These are phyloP conservation scores for Darevskia mixta DNA, from an alignment of 2,797 vertebrate species.

Conservation along the genomic window DNA sequence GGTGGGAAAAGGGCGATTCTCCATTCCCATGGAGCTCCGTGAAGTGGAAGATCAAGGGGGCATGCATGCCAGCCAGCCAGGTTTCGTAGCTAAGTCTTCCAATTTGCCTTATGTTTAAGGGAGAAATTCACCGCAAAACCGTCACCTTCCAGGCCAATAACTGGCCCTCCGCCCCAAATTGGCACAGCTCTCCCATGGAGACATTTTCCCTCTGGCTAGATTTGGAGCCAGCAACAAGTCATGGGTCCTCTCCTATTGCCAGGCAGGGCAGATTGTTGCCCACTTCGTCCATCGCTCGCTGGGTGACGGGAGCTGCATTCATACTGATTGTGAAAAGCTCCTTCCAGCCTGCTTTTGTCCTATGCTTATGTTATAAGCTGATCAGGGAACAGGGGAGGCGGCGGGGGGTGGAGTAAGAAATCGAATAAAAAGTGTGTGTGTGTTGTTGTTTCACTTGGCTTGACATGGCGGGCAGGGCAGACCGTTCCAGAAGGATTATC, in stretches of 20 bases:
- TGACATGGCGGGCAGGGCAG: not conserved
- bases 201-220: not conserved
- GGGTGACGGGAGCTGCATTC: not conserved
- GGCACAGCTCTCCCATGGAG: not conserved
- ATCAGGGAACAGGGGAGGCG: not conserved
- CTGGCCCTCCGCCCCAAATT: not conserved
- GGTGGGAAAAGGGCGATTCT: not conserved
- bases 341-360: not conserved
- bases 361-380: not conserved
- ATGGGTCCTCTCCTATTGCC: not conserved
- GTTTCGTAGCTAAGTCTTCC: not conserved
- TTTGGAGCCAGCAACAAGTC: not conserved
- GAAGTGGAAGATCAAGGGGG: not conserved
- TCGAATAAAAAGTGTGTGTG: not conserved
- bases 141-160: not conserved
- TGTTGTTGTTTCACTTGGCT: not conserved
- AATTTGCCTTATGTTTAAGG: not conserved
- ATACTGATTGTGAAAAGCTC: not conserved
- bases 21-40: not conserved
- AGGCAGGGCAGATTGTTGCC: too few relatives aligned
- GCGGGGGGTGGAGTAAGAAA: not conserved
- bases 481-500: slow-evolving; percentile 26
- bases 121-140: not conserved
- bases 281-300: not conserved
- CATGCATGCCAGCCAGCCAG: not conserved